Conservation (phyloP, 92 coral and sea anemone genomes). For the Actinernus sp. region DNA sequence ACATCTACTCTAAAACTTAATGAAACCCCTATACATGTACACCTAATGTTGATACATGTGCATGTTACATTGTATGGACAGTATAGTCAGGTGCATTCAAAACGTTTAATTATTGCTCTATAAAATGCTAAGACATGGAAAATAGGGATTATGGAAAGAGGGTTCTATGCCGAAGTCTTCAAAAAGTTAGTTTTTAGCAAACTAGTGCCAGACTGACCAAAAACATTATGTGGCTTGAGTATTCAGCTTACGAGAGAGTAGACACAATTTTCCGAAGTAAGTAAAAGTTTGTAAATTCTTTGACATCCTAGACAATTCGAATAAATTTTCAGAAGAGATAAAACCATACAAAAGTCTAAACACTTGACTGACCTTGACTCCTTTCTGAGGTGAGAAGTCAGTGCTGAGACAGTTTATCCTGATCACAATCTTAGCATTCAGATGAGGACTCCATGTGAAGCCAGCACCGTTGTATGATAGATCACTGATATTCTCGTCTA, state of each 20-base stretch:
- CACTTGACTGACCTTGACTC: conserved; percentile 75
- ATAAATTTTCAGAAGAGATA: not conserved
- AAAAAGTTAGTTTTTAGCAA: no score
- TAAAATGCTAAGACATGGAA: no score
- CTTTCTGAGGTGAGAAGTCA: conserved; percentile 98
- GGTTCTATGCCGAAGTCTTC: no score
- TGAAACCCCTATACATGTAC: no score
- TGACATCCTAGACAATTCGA: not conserved
- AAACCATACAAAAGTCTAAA: not conserved
- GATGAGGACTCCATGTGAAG: conserved; percentile 94
- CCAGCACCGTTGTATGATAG: conserved; percentile 96
- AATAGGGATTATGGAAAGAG: no score
- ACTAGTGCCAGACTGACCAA: no score
- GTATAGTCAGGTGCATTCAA: no score
- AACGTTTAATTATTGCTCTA: no score
- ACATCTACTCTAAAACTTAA: no score
- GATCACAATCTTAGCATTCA: conserved; percentile 97
- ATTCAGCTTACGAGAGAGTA: not conserved
- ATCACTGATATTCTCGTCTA: conserved; percentile 95
- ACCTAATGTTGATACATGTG: no score
- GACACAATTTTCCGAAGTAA: not conserved
- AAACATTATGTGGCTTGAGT: no score
- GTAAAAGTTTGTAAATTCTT: not conserved
- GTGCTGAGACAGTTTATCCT: conserved; percentile 98
- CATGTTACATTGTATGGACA: no score